These are phyloP conservation scores for Cyclura pinguis DNA, from an alignment of 2,797 vertebrate genomes.

Conservation along the genomic window DNA sequence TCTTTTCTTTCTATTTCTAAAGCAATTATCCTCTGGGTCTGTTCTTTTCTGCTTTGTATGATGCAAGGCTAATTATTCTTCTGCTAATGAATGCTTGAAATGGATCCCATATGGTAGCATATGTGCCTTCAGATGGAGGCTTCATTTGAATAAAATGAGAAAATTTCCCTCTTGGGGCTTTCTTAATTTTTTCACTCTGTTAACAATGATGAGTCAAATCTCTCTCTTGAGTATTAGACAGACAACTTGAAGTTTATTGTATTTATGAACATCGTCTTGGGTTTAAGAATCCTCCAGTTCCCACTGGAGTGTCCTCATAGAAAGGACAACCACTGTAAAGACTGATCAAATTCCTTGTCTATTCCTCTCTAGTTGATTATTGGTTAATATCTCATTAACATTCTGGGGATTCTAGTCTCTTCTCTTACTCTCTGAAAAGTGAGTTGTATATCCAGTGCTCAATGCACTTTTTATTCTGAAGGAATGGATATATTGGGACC, in stretches of 20 bases:
- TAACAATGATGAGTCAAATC: slow-evolving; percentile 76
- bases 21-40: slow-evolving; percentile 83
- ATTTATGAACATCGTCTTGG: slow-evolving; percentile 43
- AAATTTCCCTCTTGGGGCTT: slow-evolving; percentile 78
- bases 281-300: slow-evolving; percentile 37
- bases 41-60: slow-evolving; percentile 77
- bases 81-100: slow-evolving; percentile 83
- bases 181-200: slow-evolving; percentile 79
- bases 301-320: not conserved
- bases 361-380: not conserved
- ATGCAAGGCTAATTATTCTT: slow-evolving; percentile 83
- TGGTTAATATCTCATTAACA: not conserved
- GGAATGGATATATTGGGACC: not conserved
- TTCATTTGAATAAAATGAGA: slow-evolving; percentile 81
- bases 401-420: not conserved
- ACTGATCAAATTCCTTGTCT: not conserved
- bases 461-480: not conserved
- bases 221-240: slow-evolving; percentile 65
- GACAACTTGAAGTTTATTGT: slow-evolving; percentile 63
- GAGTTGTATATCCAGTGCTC: not conserved
- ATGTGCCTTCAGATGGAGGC: slow-evolving; percentile 80
- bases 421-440: not conserved
- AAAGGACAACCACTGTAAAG: slow-evolving; percentile 17
- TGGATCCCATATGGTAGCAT: slow-evolving; percentile 83
- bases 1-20: slow-evolving; percentile 80